phyloP scores from a whole-genome alignment of 2,797 vertebrate genomes.

The Pitangus sulphuratus region DNA sequence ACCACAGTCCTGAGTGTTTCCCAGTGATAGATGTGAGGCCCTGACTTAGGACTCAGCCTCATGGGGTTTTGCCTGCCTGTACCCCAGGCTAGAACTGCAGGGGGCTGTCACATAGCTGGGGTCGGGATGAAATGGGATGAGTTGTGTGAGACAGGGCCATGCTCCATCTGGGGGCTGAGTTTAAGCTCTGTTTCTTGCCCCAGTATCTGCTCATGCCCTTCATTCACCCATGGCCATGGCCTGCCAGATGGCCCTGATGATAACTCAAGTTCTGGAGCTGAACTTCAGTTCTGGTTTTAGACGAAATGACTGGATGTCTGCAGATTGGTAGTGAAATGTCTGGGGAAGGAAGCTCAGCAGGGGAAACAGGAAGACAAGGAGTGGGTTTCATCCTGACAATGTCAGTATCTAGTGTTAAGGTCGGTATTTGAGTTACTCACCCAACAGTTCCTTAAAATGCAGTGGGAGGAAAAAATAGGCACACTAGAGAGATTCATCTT shows the following conservation, averaged over 20 bases:
- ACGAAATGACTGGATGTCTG: background rate
- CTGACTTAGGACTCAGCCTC: background rate
- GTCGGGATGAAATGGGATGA: background rate
- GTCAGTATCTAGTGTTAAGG: background rate
- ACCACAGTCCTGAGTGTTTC: background rate
- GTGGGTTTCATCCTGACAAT: background rate
- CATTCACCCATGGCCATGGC: background rate
- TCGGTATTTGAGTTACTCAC: background rate
- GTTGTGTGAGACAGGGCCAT: background rate
- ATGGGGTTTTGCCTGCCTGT: background rate
- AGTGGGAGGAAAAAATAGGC: background rate
- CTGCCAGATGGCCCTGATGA: background rate
- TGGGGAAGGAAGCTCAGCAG: background rate
- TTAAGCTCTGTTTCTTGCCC: rapidly evolving
- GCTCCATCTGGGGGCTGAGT: rapidly evolving
- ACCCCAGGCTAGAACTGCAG: background rate
- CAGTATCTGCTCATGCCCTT: background rate
- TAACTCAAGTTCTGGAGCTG: background rate
- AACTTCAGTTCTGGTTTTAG: background rate
- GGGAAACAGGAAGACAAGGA: background rate
- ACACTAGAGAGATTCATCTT: background rate
- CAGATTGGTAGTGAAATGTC: background rate
- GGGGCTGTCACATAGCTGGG: rapidly evolving
- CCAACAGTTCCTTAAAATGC: background rate
- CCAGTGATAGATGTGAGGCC: background rate